A percentile compares a stretch with the other conserved stretches of the same genome.
These are phyloP conservation scores for Lasioglossum pauxillum DNA, from an alignment of 2,888 invertebrate genomes.

Conservation along the genomic window DNA sequence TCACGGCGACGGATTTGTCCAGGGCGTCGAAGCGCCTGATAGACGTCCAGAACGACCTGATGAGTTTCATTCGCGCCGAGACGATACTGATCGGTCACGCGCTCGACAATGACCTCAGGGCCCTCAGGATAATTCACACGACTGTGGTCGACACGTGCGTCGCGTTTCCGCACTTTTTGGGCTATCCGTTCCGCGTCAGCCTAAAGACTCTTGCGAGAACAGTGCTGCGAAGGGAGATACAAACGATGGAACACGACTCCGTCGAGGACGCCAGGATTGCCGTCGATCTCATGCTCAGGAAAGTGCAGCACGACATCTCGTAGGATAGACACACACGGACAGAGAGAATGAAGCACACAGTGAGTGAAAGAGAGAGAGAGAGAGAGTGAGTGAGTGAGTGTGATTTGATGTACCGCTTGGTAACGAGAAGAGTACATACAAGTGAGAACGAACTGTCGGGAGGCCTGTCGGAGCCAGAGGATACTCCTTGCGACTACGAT, in stretches of 20 bases:
- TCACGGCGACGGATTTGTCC: constrained; percentile 89
- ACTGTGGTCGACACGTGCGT: constrained; percentile 96
- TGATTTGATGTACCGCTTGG: background rate
- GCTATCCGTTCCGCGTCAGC: constrained; percentile 93
- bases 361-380: background rate
- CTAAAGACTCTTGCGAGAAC: constrained; percentile 91
- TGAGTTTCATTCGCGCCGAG: constrained; percentile 91
- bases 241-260: constrained; percentile 93
- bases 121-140: constrained; percentile 92
- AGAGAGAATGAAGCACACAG: background rate
- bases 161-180: constrained; percentile 93
- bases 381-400: background rate
- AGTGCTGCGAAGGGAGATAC: constrained; percentile 92
- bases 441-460: constrained; percentile 27
- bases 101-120: constrained; percentile 96
- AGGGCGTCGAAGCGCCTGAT: constrained; percentile 88
- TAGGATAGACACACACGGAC: background rate
- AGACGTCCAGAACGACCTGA: constrained; percentile 94
- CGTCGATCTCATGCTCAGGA: constrained; percentile 92
- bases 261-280: constrained; percentile 96
- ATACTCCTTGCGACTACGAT: background rate
- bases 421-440: background rate
- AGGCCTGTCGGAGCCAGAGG: background rate
- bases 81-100: constrained; percentile 98
- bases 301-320: constrained; percentile 65